Evolutionary conservation across 1,140 invertebrate species (phyloP), one percentile per base, ranked within the genome.

Genomic region (Caenorhabditis latens): DNA sequence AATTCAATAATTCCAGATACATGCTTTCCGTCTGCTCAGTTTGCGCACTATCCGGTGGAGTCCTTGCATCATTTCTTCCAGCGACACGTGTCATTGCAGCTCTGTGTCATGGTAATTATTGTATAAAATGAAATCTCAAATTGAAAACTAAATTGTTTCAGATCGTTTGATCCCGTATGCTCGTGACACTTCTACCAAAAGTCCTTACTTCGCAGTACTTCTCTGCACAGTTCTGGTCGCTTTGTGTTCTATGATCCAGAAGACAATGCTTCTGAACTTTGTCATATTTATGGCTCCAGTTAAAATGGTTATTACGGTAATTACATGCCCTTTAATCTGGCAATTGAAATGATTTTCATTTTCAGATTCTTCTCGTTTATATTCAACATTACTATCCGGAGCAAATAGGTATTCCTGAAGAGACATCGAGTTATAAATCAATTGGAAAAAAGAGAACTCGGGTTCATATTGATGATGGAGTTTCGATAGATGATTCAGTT

Each of bases 21-120:
- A 86, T 88, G 75, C 79, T 88, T 19, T 83, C 84, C 6, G 87
- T 88, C 4, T 87, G 86, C 58, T 88, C 87, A n/a, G 84, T 88
- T n/a, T 88, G 87, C 55, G 84, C 71, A 16, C 63, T 88, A 14
- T 86, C 85, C 50, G 87, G 87, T 6, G 57, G 87, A 42, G 79
- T 86, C 42, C 79, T 88, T 6, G 75, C 84, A 63, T 87, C 85
- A 43, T 50, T 84, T 71, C 61, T 86, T 24, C 87, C 87, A 43
- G 82, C 84, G 24, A 53, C 84, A 55, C 48, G 85, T 42, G 57
- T 84, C 83, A 48, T 86, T 46, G 75, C 67, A 63, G 75, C 86
- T 16, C 42, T 86, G 0, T 63, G 65, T n/a, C 71, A 58, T 63
- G 86, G 86, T 86, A 43, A 16, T 42, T 67, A 43, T 6, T 40